A percentile compares a stretch with the other conserved stretches of the same genome.
Evolutionary conservation across 2,797 vertebrate genomes (phyloP).

Genomic region (Lerista edwardsae): DNA sequence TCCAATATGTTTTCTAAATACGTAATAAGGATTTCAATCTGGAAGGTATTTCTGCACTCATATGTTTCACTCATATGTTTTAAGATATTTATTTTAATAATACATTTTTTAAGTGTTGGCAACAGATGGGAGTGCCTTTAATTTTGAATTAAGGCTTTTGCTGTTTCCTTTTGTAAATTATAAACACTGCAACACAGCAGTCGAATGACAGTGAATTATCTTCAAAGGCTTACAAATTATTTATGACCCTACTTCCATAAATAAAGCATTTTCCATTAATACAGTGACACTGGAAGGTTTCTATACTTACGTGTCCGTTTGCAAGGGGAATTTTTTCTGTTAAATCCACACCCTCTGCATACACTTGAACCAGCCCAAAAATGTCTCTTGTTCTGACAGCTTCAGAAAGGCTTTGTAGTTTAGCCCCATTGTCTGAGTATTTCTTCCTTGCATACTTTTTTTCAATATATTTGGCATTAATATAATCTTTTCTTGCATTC

Average conservation of each 20-base stretch:
- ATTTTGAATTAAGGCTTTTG: neutral
- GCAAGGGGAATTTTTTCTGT: conserved; percentile 96
- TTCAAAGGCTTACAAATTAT: conserved; percentile 16
- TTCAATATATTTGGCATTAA: conserved; percentile 96
- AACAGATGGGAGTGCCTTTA: neutral
- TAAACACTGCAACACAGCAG: conserved; percentile 5
- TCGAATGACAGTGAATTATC: neutral
- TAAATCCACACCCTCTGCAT: conserved; percentile 92
- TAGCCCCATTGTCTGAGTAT: conserved; percentile 80
- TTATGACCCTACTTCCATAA: conserved; percentile 17
- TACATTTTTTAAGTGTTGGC: neutral
- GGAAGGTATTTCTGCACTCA: conserved; percentile 9
- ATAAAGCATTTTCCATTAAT: neutral
- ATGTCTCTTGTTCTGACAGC: conserved; percentile 94
- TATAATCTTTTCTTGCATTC: conserved; percentile 98
- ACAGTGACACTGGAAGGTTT: conserved; percentile 4
- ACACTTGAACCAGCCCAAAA: conserved; percentile 92
- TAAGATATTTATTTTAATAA: neutral
- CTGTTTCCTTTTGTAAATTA: neutral
- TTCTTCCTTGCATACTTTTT: conserved; percentile 89
- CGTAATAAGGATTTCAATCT: neutral
- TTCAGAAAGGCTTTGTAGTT: conserved; percentile 91
- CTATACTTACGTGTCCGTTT: conserved; percentile 91
- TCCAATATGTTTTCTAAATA: conserved; percentile 1
- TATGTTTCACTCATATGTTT: neutral